Percentiles rank a stretch among this genome's conserved stretches.
phyloP scores from a whole-genome alignment of 2,888 invertebrate species.

The Pachliopta kotzebuea region DNA sequence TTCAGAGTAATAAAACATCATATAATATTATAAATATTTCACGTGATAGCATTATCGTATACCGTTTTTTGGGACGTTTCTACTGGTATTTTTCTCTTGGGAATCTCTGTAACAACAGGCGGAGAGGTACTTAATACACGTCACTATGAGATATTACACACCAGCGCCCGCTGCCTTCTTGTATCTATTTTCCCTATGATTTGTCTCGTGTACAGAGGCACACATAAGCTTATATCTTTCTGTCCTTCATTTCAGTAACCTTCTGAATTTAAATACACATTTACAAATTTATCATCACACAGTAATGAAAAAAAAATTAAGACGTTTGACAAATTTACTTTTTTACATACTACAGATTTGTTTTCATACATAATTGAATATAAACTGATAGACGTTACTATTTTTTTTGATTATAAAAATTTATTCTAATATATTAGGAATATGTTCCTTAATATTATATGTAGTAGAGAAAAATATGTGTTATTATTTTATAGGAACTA shows the following conservation, averaged over 20 bases:
- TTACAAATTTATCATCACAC: too few species aligned
- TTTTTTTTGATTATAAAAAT: too few species aligned
- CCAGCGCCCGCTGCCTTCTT: conserved; percentile 25
- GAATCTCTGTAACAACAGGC: conserved; percentile 32
- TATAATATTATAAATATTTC: conserved; percentile 1
- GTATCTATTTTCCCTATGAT: conserved; percentile 30
- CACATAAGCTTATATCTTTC: conserved; percentile 15
- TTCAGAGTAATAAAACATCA: neutral
- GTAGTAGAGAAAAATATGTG: too few species aligned
- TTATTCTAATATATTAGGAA: too few species aligned
- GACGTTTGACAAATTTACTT: too few species aligned
- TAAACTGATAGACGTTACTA: too few species aligned
- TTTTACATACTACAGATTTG: too few species aligned
- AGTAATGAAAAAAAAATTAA: too few species aligned
- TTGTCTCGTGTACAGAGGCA: conserved; percentile 24
- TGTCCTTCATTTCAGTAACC: conserved; percentile 5
- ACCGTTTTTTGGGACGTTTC: conserved; percentile 12
- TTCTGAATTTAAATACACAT: neutral
- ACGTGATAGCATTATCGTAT: neutral
- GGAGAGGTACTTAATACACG: conserved; percentile 35
- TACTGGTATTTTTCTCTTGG: conserved; percentile 21
- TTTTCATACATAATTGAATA: too few species aligned
- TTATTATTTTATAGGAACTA: too few species aligned
- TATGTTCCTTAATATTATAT: too few species aligned
- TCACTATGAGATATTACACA: conserved; percentile 36